These are phyloP conservation scores for Pteronura brasiliensis DNA, from an alignment of 2,113 vertebrate genomes.

Conservation along the genomic window DNA sequence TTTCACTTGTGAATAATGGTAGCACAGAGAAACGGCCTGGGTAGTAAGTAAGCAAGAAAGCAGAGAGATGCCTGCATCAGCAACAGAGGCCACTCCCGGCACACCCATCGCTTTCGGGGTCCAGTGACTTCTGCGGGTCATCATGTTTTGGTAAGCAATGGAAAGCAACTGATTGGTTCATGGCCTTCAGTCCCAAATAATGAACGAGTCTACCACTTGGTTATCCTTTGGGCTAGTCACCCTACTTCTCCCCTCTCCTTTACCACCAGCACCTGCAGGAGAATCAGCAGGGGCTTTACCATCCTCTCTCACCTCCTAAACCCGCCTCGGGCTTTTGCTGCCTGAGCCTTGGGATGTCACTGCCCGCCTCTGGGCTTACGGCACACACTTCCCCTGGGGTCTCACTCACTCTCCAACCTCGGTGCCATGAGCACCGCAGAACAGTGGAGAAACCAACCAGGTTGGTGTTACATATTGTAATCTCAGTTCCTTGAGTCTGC, in stretches of 20 bases:
- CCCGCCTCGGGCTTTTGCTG: neutral
- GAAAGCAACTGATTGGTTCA: neutral
- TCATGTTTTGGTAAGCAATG: accelerated
- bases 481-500: neutral
- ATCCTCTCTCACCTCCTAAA: neutral
- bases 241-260: neutral
- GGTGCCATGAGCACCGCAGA: no score
- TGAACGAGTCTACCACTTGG: neutral
- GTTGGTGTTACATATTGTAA: neutral
- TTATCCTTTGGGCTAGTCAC: neutral
- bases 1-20: neutral
- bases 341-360: neutral
- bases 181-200: neutral
- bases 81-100: accelerated
- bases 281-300: neutral
- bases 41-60: neutral
- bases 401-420: accelerated
- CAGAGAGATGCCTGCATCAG: neutral
- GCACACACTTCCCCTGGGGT: no score
- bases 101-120: accelerated
- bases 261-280: neutral
- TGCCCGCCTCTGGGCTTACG: neutral
- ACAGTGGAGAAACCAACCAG: accelerated
- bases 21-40: neutral
- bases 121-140: accelerated